Evolutionary conservation across 2,797 vertebrate genomes (phyloP).

Genomic region (Glyptemys insculpta): DNA sequence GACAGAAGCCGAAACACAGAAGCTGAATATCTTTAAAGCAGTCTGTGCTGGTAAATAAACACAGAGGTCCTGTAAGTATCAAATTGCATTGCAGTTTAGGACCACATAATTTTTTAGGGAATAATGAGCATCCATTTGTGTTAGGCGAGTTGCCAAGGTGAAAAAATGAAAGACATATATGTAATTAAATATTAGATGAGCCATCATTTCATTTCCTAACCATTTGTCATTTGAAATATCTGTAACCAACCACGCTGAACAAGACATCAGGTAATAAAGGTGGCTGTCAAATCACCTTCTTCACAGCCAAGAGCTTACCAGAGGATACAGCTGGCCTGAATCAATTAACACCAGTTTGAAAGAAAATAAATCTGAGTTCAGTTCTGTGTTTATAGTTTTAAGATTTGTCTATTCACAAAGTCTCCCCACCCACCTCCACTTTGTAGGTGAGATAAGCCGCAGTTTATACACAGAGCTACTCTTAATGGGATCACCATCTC

Average conservation of each 20-base stretch:
- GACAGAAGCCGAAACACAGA: conserved; percentile 67
- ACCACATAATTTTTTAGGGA: conserved; percentile 71
- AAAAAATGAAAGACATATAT: conserved; percentile 54
- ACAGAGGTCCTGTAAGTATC: conserved; percentile 49
- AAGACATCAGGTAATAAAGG: conserved; percentile 26
- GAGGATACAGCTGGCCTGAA: background rate
- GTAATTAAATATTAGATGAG: conserved; percentile 65
- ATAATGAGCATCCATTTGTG: conserved; percentile 64
- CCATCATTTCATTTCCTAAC: conserved; percentile 36
- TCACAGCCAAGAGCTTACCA: conserved; percentile 7
- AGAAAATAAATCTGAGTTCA: conserved; percentile 10
- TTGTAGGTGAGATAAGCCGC: background rate
- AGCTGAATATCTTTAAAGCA: conserved; percentile 60
- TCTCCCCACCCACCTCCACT: background rate
- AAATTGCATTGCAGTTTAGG: conserved; percentile 63
- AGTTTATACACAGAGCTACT: background rate
- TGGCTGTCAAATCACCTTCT: background rate
- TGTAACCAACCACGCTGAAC: conserved; percentile 14
- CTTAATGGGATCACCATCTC: background rate
- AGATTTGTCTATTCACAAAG: background rate
- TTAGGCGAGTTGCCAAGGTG: conserved; percentile 57
- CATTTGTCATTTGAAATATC: conserved; percentile 43
- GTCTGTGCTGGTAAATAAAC: conserved; percentile 66
- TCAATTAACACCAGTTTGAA: conserved; percentile 8
- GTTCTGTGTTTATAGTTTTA: background rate